These are phyloP conservation scores for Lycophotia porphyrea DNA, from an alignment of 2,888 invertebrate species.

Conservation along the genomic window DNA sequence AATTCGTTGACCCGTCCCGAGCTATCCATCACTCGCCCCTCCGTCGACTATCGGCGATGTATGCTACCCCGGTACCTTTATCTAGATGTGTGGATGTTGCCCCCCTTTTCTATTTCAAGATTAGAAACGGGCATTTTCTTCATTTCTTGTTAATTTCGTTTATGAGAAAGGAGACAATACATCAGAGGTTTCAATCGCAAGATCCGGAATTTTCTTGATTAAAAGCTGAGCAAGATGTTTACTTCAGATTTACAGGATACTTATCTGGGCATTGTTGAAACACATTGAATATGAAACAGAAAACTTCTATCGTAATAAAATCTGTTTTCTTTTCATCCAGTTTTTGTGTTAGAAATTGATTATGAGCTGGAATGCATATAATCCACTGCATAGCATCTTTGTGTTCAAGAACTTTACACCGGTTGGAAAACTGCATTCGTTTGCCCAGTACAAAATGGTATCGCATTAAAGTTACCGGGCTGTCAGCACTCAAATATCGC, in stretches of 20 bases:
- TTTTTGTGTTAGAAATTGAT: neutral
- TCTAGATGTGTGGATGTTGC: constrained; percentile 87
- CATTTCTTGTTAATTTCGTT: constrained; percentile 74
- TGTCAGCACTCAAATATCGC: constrained; percentile 64
- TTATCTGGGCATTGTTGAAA: constrained; percentile 1
- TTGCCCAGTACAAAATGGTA: constrained; percentile 50
- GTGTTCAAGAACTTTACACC: neutral
- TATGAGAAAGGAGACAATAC: constrained; percentile 67
- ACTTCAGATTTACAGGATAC: neutral
- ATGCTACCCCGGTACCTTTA: constrained; percentile 78
- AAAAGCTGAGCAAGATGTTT: constrained; percentile 3
- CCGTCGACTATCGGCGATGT: constrained; percentile 86
- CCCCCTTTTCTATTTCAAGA: constrained; percentile 82
- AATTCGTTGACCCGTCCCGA: constrained; percentile 91
- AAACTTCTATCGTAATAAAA: neutral
- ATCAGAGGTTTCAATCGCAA: constrained; percentile 45
- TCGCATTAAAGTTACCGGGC: constrained; percentile 57
- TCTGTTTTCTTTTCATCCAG: neutral
- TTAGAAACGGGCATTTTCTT: constrained; percentile 82
- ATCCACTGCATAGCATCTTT: neutral
- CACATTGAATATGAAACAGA: neutral
- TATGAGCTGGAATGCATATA: neutral
- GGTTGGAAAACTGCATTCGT: constrained; percentile 40
- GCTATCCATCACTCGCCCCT: constrained; percentile 90
- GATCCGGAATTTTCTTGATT: constrained; percentile 37